These are phyloP conservation scores for Parochlus steinenii DNA, from an alignment of 2,888 invertebrate species.

Conservation along the genomic window DNA sequence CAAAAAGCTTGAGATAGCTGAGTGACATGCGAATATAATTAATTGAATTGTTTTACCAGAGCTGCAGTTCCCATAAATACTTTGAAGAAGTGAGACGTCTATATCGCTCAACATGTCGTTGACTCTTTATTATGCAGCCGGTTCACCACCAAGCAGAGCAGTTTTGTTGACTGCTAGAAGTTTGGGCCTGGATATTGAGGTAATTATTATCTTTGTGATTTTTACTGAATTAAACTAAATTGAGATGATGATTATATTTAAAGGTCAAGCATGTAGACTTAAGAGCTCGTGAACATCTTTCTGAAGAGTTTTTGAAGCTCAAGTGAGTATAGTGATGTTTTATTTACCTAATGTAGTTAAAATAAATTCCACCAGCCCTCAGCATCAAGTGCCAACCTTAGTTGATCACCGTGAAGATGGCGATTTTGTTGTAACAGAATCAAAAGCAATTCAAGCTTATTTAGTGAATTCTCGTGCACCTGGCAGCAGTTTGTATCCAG, in stretches of 20 bases:
- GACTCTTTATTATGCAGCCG: too few relatives aligned
- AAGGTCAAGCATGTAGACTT: neutral
- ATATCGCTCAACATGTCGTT: too few relatives aligned
- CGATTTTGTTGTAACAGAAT: conserved; percentile 2
- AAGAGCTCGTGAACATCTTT: neutral
- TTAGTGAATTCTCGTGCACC: neutral
- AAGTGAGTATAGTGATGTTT: too few relatives aligned
- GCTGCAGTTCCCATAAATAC: too few relatives aligned
- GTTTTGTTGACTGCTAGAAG: conserved; percentile 1
- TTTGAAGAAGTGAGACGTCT: too few relatives aligned
- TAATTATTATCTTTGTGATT: too few relatives aligned
- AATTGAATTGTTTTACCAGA: too few relatives aligned
- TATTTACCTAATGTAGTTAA: too few relatives aligned
- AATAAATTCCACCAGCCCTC: conserved; percentile 35
- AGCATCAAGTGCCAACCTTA: neutral
- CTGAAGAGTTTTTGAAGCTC: neutral
- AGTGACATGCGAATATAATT: too few relatives aligned
- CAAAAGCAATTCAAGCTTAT: conserved; percentile 5
- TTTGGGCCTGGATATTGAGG: conserved; percentile 2
- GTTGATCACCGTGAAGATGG: conserved; percentile 27
- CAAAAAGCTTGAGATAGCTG: too few relatives aligned
- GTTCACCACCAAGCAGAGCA: neutral
- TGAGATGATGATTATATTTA: neutral
- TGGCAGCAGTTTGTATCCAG: neutral
- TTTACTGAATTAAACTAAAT: too few relatives aligned